Conservation (phyloP, 2,888 invertebrate species). For the Machimus rusticus region DNA sequence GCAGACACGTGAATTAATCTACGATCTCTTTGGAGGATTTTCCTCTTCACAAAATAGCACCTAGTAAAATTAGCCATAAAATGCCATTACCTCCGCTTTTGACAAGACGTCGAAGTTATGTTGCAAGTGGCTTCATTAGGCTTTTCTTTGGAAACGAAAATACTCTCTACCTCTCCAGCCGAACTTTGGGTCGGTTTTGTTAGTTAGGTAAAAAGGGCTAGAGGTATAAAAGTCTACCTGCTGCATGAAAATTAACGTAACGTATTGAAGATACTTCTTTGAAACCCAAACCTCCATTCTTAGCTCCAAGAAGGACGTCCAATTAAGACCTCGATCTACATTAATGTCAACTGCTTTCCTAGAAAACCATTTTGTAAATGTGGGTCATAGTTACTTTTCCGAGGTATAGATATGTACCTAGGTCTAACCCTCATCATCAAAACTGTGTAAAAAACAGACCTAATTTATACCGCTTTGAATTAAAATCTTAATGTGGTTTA, state of each 20-base stretch:
- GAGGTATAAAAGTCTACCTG: background rate
- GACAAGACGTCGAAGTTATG: background rate
- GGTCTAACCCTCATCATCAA: background rate
- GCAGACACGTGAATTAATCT: background rate
- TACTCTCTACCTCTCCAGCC: background rate
- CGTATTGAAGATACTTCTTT: background rate
- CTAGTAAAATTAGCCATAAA: background rate
- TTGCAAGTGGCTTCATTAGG: background rate
- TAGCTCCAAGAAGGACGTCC: background rate
- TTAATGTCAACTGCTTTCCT: background rate
- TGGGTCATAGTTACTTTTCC: background rate
- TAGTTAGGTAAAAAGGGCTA: background rate
- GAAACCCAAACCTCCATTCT: background rate
- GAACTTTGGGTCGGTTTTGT: background rate
- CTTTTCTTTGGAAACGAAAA: background rate
- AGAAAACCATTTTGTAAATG: background rate
- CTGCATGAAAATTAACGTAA: background rate
- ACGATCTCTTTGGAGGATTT: background rate
- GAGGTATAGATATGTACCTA: background rate
- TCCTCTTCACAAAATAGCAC: background rate
- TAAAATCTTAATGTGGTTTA: background rate
- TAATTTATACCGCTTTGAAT: background rate
- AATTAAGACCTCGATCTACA: background rate
- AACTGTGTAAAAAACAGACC: background rate
- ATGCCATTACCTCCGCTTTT: background rate